These are phyloP conservation scores for Ophraella communa DNA, from an alignment of 2,888 invertebrate genomes.

Conservation along the genomic window DNA sequence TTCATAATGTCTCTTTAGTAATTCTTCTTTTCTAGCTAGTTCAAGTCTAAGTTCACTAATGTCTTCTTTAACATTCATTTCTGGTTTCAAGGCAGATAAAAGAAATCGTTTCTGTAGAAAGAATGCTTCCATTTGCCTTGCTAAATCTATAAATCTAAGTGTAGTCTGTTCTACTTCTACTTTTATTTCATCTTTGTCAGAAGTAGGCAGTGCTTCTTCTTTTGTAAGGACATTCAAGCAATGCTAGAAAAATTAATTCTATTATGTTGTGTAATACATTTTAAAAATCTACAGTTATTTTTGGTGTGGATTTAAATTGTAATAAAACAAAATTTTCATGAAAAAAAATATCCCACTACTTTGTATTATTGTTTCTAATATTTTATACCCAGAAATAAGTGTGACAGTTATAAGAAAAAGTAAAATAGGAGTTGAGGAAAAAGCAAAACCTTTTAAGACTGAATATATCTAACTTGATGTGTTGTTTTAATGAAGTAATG, in stretches of 20 bases:
- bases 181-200: slow-evolving; percentile 85
- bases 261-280: neutral
- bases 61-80: slow-evolving; percentile 90
- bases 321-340: too few relatives aligned
- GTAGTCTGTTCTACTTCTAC: slow-evolving; percentile 87
- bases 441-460: too few relatives aligned
- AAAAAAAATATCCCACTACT: too few relatives aligned
- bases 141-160: slow-evolving; percentile 85
- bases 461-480: too few relatives aligned
- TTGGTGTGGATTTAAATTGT: too few relatives aligned
- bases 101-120: slow-evolving; percentile 92
- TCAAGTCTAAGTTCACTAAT: slow-evolving; percentile 85
- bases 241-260: slow-evolving; percentile 63
- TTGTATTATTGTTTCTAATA: too few relatives aligned
- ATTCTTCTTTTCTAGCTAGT: slow-evolving; percentile 85
- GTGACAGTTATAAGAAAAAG: too few relatives aligned
- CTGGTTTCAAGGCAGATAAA: slow-evolving; percentile 88
- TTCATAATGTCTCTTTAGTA: slow-evolving; percentile 87
- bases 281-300: too few relatives aligned
- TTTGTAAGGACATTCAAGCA: slow-evolving; percentile 83
- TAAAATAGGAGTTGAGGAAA: too few relatives aligned
- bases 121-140: slow-evolving; percentile 92
- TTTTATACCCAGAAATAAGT: too few relatives aligned
- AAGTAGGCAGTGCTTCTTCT: slow-evolving; percentile 80
- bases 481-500: too few relatives aligned